Evolutionary conservation across 1,140 invertebrate genomes (phyloP), one percentile per base, ranked within the genome.

Genomic region (Ostrea edulis): DNA sequence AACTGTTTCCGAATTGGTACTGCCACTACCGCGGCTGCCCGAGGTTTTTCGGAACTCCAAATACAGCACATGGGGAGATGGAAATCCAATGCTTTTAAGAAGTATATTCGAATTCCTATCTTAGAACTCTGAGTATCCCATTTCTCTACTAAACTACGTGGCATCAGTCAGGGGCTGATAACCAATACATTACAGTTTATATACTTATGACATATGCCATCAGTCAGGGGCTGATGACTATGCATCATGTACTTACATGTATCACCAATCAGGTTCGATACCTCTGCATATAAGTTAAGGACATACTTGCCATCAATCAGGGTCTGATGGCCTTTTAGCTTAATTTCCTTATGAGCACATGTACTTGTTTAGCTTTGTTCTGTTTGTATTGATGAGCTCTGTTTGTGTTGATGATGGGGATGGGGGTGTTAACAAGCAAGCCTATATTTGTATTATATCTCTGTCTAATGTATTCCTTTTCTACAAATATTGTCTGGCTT

Each of bases 1-100:
- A 87, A 85, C 85, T 8, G 89, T 82, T 88, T 90, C 25, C 2
- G 85, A 0, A 90, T 90, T 25, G 87, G 89, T 5, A 85, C n/a
- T n/a, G n/a, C 85, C 35, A 87, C 89, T 12, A 86, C 87, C 29
- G n/a, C 20, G n/a, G 87, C n/a, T n/a, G n/a, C n/a, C n/a, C n/a
- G n/a, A n/a, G n/a, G n/a, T n/a, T n/a, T n/a, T n/a, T n/a, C n/a
- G n/a, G 85, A 88, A 62, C 22, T 53, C 9, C 53, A 85, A 77
- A 90, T 86, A 51, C 53, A 86, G 25, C 35, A 85, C 2, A 62
- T 90, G 53, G 87, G 87, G 0, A 44, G 87, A 53, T 90, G 85
- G 81, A 85, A 88, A 12, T 85, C 84, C n/a, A 82, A 81, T 22
- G 84, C 84, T 9, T 85, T 88, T 62, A 77, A 52, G 54, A 88